A percentile compares a stretch with the other conserved stretches of the same genome.
These are phyloP conservation scores for Troides aeacus DNA, from an alignment of 2,888 invertebrate genomes.

Conservation along the genomic window DNA sequence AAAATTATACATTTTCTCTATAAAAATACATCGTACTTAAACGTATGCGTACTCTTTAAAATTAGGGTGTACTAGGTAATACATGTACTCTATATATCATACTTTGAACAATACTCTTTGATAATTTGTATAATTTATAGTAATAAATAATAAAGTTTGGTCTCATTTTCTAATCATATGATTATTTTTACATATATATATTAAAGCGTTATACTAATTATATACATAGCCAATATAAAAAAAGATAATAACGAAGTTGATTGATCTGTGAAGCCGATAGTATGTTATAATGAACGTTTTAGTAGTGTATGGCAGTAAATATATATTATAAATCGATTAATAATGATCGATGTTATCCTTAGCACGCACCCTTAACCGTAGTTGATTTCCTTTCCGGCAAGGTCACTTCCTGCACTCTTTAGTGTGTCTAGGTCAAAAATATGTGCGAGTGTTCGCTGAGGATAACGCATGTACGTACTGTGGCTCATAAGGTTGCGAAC, in stretches of 20 bases:
- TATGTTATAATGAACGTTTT: too few relatives aligned
- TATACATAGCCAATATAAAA: too few relatives aligned
- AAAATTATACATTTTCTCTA: too few relatives aligned
- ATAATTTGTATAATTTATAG: too few relatives aligned
- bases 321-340: slow-evolving; percentile 6
- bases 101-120: background rate
- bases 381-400: slow-evolving; percentile 30
- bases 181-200: too few relatives aligned
- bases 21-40: background rate
- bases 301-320: background rate
- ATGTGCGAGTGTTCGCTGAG: slow-evolving; percentile 13
- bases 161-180: too few relatives aligned
- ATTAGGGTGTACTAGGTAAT: too few relatives aligned
- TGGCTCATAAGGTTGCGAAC: slow-evolving; percentile 11
- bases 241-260: too few relatives aligned
- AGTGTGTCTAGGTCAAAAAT: slow-evolving; percentile 32
- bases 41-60: background rate
- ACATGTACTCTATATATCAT: too few relatives aligned
- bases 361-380: slow-evolving; percentile 25
- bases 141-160: too few relatives aligned
- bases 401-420: slow-evolving; percentile 32
- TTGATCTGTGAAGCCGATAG: background rate
- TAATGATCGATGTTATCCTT: slow-evolving; percentile 15
- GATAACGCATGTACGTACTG: slow-evolving; percentile 14
- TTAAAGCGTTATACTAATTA: too few relatives aligned